Evolutionary conservation across 2,888 invertebrate genomes (phyloP), one percentile per base, ranked within the genome.

Genomic region (Ptychoptera albimana): DNA sequence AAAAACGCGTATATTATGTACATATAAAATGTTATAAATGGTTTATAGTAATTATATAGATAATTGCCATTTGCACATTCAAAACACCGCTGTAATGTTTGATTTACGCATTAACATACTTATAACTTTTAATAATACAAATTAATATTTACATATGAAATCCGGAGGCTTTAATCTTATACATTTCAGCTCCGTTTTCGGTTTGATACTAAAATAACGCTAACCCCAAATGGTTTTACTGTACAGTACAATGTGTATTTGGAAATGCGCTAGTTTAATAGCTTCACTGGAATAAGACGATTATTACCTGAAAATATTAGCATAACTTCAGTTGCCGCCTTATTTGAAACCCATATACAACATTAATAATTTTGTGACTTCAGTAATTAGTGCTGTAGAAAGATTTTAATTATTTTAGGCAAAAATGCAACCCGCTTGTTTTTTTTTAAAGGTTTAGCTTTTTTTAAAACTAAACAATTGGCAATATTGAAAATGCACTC

Each of bases 1-100:
- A 49, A 39, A 15, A n/a, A n/a, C n/a, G n/a, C n/a, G n/a, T n/a
- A 47, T 6, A 29, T 13, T 30, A 31, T 32, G n/a, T 39, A 29
- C 8, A 9, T 34, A 8, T 35, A 12, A 3, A 11, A n/a, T 14
- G 32, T 13, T 13, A 23, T n/a, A 12, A 32, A 41, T 35, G 31
- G 6, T 2, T 11, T 30, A 15, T 37, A 44, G 50, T 23, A 66
- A 87, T 63, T 98, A 97, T 60, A 94, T 93, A 2, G 97, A 97
- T 69, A n/a, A n/a, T 99, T 99, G 44, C 98, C 98, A 51, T 94
- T 83, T 8, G 97, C 94, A 73, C 96, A 96, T 9, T 96, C 97
- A 60, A 79, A 82, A 64, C 93, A 98, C 13, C 96, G 92, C 82
- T 89, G 65, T 45, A 72, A 64, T 48, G 48, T 41, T 23, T 23